Base-by-base conservation (phyloP, 1,140 invertebrate genomes). In the Drosophila erecta region DNA sequence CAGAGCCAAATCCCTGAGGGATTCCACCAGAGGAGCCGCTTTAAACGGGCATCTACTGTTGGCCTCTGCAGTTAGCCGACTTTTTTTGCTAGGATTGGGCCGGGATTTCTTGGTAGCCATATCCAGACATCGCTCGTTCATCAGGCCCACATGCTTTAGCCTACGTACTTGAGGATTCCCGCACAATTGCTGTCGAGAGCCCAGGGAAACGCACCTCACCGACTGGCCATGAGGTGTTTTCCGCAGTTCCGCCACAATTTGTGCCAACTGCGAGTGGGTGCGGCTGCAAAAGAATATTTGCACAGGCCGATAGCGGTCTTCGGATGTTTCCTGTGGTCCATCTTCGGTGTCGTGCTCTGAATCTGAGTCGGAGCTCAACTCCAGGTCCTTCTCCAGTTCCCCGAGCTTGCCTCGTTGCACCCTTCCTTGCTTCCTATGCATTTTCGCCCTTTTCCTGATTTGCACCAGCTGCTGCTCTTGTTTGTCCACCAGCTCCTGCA, bases 51-150 rank as follows among this genome's bases (percentile, higher is more conserved):
- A 93, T 91, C 64, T 94, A 91, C 17, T 91, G 77, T 51, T 64
- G 92, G 92, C 53, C 20, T 4, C 30, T 20, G 22, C 8, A 1
- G 30, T 17, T 0, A 78, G 27, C 0, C 86, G 70, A 0, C 93
- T 93, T 93, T 94, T 94, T 79, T 95, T 96, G 12, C 95, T 94
- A 49, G 94, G 93, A 37, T 96, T 93, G 97, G 97, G 24, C 0
- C 14, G 24, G 0, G 20, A 0, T 10, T 49, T 66, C 43, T 37
- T 33, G 27, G 46, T 46, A 3, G 58, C 70, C 81, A 99, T 92
- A 78, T 99, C 97, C 72, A 98, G 90, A 92, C 98, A 99, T 79
- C 95, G 95, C 93, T 99, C 98, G 95, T 99, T 99, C 20, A 99
- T 98, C 5, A 99, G 93, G 87, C 94, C 95, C 15, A 96, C 93